A percentile compares a stretch with the other conserved stretches of the same genome.
Conservation (phyloP, 1,140 invertebrate genomes). For the Trissolcus basalis region DNA sequence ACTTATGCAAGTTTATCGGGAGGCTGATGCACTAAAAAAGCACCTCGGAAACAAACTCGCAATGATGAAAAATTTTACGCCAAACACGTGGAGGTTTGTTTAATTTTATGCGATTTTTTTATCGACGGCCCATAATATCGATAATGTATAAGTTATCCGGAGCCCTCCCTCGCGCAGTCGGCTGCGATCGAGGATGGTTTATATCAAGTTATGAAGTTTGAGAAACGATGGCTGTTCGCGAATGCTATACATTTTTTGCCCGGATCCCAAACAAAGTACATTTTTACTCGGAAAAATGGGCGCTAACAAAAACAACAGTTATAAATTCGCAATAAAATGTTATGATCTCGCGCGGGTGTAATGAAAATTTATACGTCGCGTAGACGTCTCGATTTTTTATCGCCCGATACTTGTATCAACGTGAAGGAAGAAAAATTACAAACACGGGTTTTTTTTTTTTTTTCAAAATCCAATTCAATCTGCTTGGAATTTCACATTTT, state of each 20-base stretch:
- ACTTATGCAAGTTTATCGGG: too few relatives aligned
- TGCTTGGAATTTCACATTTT: too few relatives aligned
- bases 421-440: too few relatives aligned
- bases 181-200: constrained; percentile 63
- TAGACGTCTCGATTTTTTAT: too few relatives aligned
- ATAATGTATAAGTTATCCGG: constrained; percentile 70
- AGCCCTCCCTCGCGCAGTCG: constrained; percentile 12
- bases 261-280: constrained; percentile 30
- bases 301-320: constrained; percentile 21
- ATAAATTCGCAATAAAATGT: not conserved
- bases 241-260: constrained; percentile 62
- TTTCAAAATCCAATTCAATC: too few relatives aligned
- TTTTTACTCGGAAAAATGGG: constrained; percentile 22
- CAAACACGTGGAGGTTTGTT: constrained; percentile 66
- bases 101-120: constrained; percentile 76
- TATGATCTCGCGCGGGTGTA: not conserved
- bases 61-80: constrained; percentile 65
- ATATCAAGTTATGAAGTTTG: constrained; percentile 74
- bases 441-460: too few relatives aligned
- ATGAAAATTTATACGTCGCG: not conserved
- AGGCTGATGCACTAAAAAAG: too few relatives aligned
- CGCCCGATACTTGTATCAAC: too few relatives aligned
- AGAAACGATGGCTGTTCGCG: constrained; percentile 69
- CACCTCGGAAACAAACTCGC: too few relatives aligned
- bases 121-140: constrained; percentile 76